Evolutionary conservation across 2,888 invertebrate genomes (phyloP), one percentile per base, ranked within the genome.

Genomic region (Polydrusus cervinus): DNA sequence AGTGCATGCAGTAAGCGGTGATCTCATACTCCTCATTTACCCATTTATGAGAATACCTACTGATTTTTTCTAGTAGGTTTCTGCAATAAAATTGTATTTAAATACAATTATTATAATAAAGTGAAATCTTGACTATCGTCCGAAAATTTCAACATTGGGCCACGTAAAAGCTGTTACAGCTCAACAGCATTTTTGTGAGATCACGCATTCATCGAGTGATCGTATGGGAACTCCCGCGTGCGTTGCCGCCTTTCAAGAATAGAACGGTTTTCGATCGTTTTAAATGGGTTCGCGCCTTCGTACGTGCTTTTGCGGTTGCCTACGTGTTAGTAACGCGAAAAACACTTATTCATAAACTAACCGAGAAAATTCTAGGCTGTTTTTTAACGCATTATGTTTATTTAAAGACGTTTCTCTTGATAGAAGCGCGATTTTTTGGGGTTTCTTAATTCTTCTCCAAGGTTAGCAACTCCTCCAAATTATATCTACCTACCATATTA

Each of bases 131-230:
- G 16, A 60, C 3, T 14, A 9, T 55, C 9, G 57, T 57, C 55
- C 34, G 10, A 38, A 60, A 60, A 60, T 60, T 53, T 38, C 38
- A 38, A 64, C 34, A 30, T 49, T 64, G 43, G 47, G 61, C 62
- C 51, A 71, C 51, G 64, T 71, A 71, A 30, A 71, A 64, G 51
- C 62, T 71, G 53, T 55, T 53, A 55, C 53, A 62, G 61, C 62
- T 43, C 25, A 43, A 49, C 71, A 57, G 64, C 65, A 65, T 65
- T 65, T 57, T 65, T 60, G 9, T 47, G 66, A 43, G 69, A 68
- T 65, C 75, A 75, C 67, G 70, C 75, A 67, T 55, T 51, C 30
- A 53, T 10, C 11, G 60, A 66, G 55, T 75, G 75, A 71, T 74
- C 47, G 53, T 16, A 20, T 51, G 69, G 69, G 40, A 53, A 67